Conservation (phyloP, 1,140 invertebrate genomes). For the Octopus bimaculoides region DNA sequence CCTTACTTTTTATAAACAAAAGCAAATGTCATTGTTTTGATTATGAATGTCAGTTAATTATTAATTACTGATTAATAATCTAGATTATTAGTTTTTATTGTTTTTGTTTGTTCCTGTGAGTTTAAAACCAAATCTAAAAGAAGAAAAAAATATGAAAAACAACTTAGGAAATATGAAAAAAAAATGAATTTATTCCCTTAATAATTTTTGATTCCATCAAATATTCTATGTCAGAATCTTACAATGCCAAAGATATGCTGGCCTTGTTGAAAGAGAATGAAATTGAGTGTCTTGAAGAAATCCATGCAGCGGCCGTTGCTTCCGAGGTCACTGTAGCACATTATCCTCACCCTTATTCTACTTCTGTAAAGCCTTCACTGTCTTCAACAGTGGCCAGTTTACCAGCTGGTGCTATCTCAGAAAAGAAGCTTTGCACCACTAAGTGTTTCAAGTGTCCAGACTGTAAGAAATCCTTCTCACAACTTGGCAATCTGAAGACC, state of each 20-base stretch:
- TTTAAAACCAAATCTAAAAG: too few relatives aligned
- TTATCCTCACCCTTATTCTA: not conserved
- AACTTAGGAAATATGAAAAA: too few relatives aligned
- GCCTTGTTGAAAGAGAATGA: not conserved
- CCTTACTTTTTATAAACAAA: too few relatives aligned
- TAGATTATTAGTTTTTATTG: too few relatives aligned
- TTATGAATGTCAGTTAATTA: too few relatives aligned
- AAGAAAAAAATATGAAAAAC: too few relatives aligned
- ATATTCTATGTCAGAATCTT: not conserved
- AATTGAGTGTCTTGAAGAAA: not conserved
- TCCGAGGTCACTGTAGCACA: not conserved
- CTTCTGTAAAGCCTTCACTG: not conserved
- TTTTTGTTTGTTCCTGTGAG: too few relatives aligned
- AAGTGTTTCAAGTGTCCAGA: not conserved
- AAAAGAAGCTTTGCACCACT: not conserved
- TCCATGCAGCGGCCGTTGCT: not conserved
- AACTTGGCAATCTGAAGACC: not conserved
- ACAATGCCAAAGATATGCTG: constrained; percentile 7
- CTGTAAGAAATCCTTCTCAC: not conserved
- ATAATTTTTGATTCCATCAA: too few relatives aligned
- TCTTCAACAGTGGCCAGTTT: not conserved
- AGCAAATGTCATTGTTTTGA: too few relatives aligned
- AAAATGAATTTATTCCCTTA: too few relatives aligned
- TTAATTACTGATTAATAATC: too few relatives aligned
- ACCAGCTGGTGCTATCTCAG: not conserved